Evolutionary conservation across 2,888 invertebrate genomes (phyloP).

Genomic region (Rosalia funebris): DNA sequence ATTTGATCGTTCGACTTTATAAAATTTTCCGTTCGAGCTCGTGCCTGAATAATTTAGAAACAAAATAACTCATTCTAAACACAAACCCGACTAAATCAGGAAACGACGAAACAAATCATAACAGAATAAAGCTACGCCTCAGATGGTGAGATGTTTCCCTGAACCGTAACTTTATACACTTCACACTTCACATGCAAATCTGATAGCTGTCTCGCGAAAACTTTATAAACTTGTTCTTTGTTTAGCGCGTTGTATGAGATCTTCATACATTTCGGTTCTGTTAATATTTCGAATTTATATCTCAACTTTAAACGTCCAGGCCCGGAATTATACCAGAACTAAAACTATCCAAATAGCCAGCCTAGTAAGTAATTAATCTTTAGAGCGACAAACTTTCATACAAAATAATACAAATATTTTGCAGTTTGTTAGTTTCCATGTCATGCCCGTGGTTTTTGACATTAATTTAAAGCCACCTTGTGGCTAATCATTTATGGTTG

Average conservation of each 20-base stretch:
- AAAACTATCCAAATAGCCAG: no score
- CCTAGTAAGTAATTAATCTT: no score
- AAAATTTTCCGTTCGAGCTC: constrained; percentile 38
- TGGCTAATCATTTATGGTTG: no score
- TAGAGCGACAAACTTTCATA: no score
- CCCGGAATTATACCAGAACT: no score
- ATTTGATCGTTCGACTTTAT: constrained; percentile 31
- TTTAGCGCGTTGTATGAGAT: constrained; percentile 38
- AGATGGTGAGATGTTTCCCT: constrained; percentile 33
- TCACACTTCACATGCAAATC: constrained; percentile 49
- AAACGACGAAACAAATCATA: constrained; percentile 46
- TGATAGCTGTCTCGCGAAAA: constrained; percentile 39
- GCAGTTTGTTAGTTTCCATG: no score
- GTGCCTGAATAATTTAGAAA: constrained; percentile 32
- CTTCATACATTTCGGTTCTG: constrained; percentile 26
- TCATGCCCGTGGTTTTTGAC: no score
- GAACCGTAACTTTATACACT: constrained; percentile 43
- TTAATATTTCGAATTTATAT: constrained; percentile 23
- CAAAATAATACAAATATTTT: no score
- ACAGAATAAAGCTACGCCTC: constrained; percentile 39
- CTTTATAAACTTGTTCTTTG: constrained; percentile 43
- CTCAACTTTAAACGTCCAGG: constrained; percentile 3
- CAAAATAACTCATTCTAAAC: constrained; percentile 37
- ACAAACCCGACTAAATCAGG: constrained; percentile 40
- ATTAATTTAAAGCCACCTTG: no score